Evolutionary conservation across 2,888 invertebrate genomes (phyloP).

Genomic region (Cetonia aurata): DNA sequence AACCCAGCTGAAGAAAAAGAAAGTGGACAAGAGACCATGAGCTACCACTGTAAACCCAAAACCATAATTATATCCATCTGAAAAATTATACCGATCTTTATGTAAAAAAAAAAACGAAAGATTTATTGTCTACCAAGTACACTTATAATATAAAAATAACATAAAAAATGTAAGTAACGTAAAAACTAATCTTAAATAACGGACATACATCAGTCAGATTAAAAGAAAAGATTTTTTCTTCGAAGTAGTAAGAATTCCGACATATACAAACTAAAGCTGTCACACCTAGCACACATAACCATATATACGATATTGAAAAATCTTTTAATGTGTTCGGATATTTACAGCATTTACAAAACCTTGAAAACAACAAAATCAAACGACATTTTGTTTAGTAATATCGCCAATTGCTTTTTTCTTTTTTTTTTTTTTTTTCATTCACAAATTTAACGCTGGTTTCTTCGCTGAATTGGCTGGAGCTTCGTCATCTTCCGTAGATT

Average conservation of each 20-base stretch:
- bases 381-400: not conserved
- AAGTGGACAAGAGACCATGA: constrained; percentile 26
- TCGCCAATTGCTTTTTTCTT: not conserved
- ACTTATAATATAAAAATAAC: not conserved
- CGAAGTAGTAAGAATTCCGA: constrained; percentile 3
- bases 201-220: constrained; percentile 11
- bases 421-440: not conserved
- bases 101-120: constrained; percentile 24
- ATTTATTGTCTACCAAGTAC: constrained; percentile 1
- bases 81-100: constrained; percentile 15
- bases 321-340: constrained; percentile 14
- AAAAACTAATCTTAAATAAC: constrained; percentile 2
- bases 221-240: not conserved
- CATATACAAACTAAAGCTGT: not conserved
- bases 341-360: constrained; percentile 35
- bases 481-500: constrained; percentile 73
- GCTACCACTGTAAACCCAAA: not conserved
- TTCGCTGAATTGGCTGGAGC: constrained; percentile 71
- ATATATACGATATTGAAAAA: not conserved
- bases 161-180: constrained; percentile 18
- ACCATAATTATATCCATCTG: constrained; percentile 11
- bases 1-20: constrained; percentile 55
- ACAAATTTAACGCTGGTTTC: constrained; percentile 63
- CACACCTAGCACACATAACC: not conserved
- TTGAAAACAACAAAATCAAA: constrained; percentile 1